These are phyloP conservation scores for Nannobrachium achirus DNA, from an alignment of 2,113 vertebrate species.

Conservation along the genomic window DNA sequence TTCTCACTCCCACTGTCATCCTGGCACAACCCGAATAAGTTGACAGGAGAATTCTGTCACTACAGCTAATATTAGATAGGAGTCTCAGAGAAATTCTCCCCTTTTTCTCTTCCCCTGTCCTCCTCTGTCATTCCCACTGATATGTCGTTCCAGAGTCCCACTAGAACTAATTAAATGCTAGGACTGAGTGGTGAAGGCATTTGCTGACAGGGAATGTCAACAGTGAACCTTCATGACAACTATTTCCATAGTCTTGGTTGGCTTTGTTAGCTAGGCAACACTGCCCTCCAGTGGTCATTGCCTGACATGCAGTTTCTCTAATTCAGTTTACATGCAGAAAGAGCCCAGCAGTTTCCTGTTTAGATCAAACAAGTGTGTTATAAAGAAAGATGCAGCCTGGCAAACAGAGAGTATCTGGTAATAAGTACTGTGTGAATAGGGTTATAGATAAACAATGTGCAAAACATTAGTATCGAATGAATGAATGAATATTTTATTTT, in stretches of 20 bases:
- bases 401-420: too few species aligned
- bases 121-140: constrained; percentile 38
- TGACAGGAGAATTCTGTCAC: constrained; percentile 76
- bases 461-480: too few species aligned
- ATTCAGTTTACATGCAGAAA: too few species aligned
- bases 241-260: constrained; percentile 16
- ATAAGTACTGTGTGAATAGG: too few species aligned
- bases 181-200: constrained; percentile 60
- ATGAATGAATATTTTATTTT: too few species aligned
- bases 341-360: too few species aligned
- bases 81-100: constrained; percentile 53
- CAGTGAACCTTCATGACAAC: constrained; percentile 40
- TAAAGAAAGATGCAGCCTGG: too few species aligned
- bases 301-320: background rate
- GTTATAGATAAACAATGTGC: too few species aligned
- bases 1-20: constrained; percentile 36
- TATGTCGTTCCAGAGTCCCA: constrained; percentile 49
- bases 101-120: constrained; percentile 42
- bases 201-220: constrained; percentile 66
- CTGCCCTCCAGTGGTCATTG: constrained; percentile 63
- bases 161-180: constrained; percentile 72
- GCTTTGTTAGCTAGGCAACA: constrained; percentile 14
- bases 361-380: too few species aligned
- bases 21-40: constrained; percentile 48
- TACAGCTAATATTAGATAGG: constrained; percentile 74